These are phyloP conservation scores for Eugnorisma glareosa DNA, from an alignment of 2,888 invertebrate species.

Conservation along the genomic window DNA sequence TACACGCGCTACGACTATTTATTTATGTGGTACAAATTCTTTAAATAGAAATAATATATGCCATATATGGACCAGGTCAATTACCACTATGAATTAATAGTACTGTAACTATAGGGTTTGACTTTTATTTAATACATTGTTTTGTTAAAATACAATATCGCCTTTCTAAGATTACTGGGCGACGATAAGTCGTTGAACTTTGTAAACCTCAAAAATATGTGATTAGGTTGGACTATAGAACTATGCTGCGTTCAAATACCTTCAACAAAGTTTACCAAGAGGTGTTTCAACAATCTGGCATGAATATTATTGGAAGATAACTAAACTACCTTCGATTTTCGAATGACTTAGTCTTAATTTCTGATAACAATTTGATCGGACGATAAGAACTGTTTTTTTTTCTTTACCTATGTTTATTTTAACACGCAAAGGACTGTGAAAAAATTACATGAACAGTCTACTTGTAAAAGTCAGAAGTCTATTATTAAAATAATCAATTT, in stretches of 20 bases:
- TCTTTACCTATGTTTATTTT: background rate
- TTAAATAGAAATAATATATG: slow-evolving; percentile 19
- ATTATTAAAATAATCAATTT: slow-evolving; percentile 8
- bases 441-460: background rate
- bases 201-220: slow-evolving; percentile 11
- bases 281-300: background rate
- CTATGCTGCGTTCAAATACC: slow-evolving; percentile 1
- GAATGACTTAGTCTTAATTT: background rate
- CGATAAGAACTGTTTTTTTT: background rate
- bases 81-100: background rate
- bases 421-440: background rate
- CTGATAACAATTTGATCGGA: background rate
- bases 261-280: background rate
- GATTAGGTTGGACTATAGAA: slow-evolving; percentile 15
- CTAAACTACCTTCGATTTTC: background rate
- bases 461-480: background rate
- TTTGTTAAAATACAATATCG: background rate
- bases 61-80: slow-evolving; percentile 22
- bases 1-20: slow-evolving; percentile 19
- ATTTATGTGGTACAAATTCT: slow-evolving; percentile 44
- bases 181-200: slow-evolving; percentile 25
- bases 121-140: slow-evolving; percentile 12
- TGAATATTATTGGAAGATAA: background rate
- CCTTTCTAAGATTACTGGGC: background rate
- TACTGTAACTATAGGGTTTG: slow-evolving; percentile 1